Base-by-base conservation (phyloP, 1,140 invertebrate species). In the Drosophila nebulosa region DNA sequence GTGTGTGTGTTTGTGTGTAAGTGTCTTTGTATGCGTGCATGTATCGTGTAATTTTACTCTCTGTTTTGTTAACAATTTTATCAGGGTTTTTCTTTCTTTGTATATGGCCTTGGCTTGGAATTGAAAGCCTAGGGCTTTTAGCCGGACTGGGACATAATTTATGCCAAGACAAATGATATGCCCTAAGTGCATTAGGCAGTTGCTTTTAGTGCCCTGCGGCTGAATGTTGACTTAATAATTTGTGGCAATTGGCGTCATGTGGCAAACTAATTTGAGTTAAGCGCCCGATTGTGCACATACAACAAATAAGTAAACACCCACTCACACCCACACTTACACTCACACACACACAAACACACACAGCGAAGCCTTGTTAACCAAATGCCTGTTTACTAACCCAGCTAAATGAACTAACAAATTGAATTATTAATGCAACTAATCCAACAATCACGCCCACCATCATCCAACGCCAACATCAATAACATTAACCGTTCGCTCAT, bases 51-150 rank as follows among this genome's bases (percentile, higher is more conserved):
- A 85, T 85, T 85, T 74, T 80, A 75, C 81, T 52, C 51, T 61
- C 51, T 61, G 67, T 79, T 69, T 86, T 86, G 81, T 81, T 86
- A 81, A 75, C 81, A 88, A 81, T 88, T 86, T 86, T 78, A 88
- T 85, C 77, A 60, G 68, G 55, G 50, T 55, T 56, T 64, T 36
- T 21, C 51, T 59, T 18, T 46, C 7, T 78, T 69, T 69, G 55
- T 78, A 50, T 32, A 22, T 36, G 69, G 61, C 69, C 27, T 21
- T 46, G 55, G 10, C 16, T 57, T 39, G 27, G 69, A 16, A 32
- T 27, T 21, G 39, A 46, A 21, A 46, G 39, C 39, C 39, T 21
- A 46, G 16, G 16, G 39, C 39, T 46, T 46, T 46, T 46, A 46
- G 39, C 21, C 14, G 57, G 32, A 55, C 50, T 52, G 42, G 21